Percentiles rank a stretch among this genome's conserved stretches.
Conservation (phyloP, 2,113 vertebrate genomes). For the Epinephelus fuscoguttatus region DNA sequence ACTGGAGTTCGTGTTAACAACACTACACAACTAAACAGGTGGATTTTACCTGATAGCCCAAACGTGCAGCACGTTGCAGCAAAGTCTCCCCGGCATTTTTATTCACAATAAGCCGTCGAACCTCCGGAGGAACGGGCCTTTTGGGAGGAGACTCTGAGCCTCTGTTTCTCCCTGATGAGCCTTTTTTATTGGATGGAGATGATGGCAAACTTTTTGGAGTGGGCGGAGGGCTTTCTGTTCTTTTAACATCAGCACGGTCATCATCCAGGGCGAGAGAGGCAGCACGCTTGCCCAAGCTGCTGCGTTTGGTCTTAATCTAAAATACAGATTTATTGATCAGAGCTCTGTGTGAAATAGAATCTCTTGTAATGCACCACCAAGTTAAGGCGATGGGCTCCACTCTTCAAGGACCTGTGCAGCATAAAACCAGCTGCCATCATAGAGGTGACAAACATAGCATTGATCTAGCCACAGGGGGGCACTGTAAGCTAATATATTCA, state of each 20-base stretch:
- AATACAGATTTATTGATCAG: conserved; percentile 52
- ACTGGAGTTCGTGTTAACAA: background rate
- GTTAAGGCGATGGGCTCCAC: conserved; percentile 19
- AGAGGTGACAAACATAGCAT: conserved; percentile 27
- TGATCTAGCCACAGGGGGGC: conserved; percentile 80
- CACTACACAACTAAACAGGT: background rate
- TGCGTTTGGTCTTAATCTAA: conserved; percentile 82
- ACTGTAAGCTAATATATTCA: conserved; percentile 72
- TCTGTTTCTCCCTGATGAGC: conserved; percentile 78
- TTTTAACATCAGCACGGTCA: conserved; percentile 77
- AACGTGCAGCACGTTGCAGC: conserved; percentile 93
- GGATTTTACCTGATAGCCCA: conserved; percentile 93
- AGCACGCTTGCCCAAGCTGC: conserved; percentile 77
- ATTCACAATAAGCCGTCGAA: conserved; percentile 96
- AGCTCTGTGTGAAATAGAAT: conserved; percentile 26
- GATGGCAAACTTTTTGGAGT: conserved; percentile 73
- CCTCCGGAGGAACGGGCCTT: conserved; percentile 91
- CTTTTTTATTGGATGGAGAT: conserved; percentile 81
- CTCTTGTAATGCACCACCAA: conserved; percentile 26
- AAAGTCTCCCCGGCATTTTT: conserved; percentile 98
- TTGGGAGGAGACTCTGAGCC: conserved; percentile 81
- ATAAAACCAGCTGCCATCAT: conserved; percentile 44
- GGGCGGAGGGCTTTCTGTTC: conserved; percentile 77
- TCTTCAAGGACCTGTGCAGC: conserved; percentile 9
- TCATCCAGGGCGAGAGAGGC: conserved; percentile 64